Evolutionary conservation across 2,113 vertebrate genomes (phyloP).

Genomic region (Cinclus mexicanus): DNA sequence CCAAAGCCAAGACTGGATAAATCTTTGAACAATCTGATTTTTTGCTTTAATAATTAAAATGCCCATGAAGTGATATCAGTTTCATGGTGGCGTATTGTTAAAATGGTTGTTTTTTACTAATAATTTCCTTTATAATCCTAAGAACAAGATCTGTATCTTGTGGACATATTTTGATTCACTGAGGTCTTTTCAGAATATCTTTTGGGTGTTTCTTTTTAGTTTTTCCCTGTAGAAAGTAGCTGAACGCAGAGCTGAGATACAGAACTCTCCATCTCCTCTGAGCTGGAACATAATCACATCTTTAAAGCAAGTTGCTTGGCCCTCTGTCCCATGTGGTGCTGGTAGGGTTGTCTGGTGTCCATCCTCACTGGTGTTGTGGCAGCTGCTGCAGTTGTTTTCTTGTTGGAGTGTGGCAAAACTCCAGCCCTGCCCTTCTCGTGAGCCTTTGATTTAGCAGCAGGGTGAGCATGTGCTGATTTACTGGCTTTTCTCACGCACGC

Average conservation of each 20-base stretch:
- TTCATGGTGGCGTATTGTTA: not conserved
- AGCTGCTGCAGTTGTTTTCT: not conserved
- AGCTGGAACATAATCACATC: not conserved
- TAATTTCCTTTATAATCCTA: not conserved
- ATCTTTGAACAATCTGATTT: not conserved
- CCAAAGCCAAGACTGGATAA: not conserved
- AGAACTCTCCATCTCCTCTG: not conserved
- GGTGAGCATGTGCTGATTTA: not conserved
- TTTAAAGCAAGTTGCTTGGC: not conserved
- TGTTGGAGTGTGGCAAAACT: not conserved
- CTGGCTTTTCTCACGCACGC: not conserved
- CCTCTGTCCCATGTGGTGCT: not conserved
- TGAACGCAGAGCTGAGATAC: not conserved
- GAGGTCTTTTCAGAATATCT: not conserved
- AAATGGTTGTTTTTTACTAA: fast-evolving
- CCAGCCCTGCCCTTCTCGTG: not conserved
- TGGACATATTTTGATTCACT: not conserved
- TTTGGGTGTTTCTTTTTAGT: not conserved
- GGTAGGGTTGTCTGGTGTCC: not conserved
- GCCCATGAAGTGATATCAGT: not conserved
- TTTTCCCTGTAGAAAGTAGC: not conserved
- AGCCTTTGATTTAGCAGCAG: not conserved
- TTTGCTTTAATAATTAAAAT: not conserved
- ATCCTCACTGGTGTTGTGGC: fast-evolving
- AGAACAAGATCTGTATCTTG: not conserved